phyloP scores from a whole-genome alignment of 2,888 invertebrate species.

The Nymphalis polychloros region DNA sequence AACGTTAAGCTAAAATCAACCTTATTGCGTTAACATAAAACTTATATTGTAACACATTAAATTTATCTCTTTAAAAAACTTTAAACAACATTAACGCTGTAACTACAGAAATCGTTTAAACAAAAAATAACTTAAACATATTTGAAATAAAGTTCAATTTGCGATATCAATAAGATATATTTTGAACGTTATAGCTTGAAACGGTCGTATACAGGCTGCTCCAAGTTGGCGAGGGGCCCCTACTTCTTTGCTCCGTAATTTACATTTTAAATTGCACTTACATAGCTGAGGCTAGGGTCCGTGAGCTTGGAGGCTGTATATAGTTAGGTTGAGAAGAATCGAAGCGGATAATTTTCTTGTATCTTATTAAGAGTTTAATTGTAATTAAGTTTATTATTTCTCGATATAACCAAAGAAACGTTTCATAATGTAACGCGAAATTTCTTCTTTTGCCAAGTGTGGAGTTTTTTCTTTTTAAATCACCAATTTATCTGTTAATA shows the following conservation, averaged over 20 bases:
- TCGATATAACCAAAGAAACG: too few species aligned
- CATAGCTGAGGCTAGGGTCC: conserved; percentile 74
- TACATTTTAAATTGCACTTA: conserved; percentile 83
- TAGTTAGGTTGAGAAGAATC: conserved; percentile 35
- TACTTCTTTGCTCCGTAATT: conserved; percentile 81
- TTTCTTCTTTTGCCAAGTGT: too few species aligned
- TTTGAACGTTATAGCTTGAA: neutral
- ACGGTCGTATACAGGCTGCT: conserved; percentile 51
- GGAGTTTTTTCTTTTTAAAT: too few species aligned
- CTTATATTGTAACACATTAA: conserved; percentile 40
- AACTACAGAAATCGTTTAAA: neutral
- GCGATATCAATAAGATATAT: neutral
- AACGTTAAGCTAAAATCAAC: conserved; percentile 44
- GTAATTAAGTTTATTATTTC: too few species aligned
- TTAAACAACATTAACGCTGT: conserved; percentile 10
- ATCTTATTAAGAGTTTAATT: conserved; percentile 8
- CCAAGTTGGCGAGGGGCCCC: conserved; percentile 67
- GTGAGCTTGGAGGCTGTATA: conserved; percentile 50
- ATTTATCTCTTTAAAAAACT: conserved; percentile 21
- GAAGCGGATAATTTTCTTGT: conserved; percentile 29
- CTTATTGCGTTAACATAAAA: conserved; percentile 39
- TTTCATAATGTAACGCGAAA: too few species aligned
- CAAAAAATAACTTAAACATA: neutral
- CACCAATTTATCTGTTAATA: too few species aligned
- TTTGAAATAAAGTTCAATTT: neutral